These are phyloP conservation scores for Calameuta filiformis DNA, from an alignment of 2,888 invertebrate species.

Conservation along the genomic window DNA sequence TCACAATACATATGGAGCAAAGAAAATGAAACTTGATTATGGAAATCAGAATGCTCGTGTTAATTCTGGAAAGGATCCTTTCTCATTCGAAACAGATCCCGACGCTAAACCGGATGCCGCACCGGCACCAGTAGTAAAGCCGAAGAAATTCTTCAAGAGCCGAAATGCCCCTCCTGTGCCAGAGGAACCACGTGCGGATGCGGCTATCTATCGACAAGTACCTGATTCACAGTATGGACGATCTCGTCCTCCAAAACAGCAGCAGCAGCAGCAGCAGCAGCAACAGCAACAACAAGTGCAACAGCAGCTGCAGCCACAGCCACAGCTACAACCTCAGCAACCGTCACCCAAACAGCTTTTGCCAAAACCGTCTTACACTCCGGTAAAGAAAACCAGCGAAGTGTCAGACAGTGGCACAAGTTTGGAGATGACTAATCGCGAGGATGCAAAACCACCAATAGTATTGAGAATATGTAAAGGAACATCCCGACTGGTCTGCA, in stretches of 20 bases:
- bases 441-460: conserved; percentile 77
- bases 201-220: conserved; percentile 58
- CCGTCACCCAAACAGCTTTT: neutral
- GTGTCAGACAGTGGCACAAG: conserved; percentile 37
- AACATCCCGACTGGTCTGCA: conserved; percentile 69
- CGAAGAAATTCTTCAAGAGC: conserved; percentile 92
- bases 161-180: conserved; percentile 72
- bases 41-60: conserved; percentile 58
- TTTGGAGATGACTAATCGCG: conserved; percentile 42
- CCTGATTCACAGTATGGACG: conserved; percentile 58
- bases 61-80: conserved; percentile 59
- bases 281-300: neutral
- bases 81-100: conserved; percentile 60
- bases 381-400: conserved; percentile 60
- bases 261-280: conserved; percentile 34
- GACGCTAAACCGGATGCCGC: conserved; percentile 69
- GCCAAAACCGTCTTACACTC: conserved; percentile 57
- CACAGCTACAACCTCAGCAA: neutral
- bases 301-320: conserved; percentile 8
- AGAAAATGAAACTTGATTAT: conserved; percentile 60
- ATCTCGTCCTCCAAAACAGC: conserved; percentile 42
- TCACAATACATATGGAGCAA: conserved; percentile 51
- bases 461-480: conserved; percentile 89
- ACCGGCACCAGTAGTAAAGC: conserved; percentile 74
- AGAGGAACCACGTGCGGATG: conserved; percentile 47